Base-by-base conservation (phyloP, 2,888 invertebrate species). In the Conchocele bisecta region DNA sequence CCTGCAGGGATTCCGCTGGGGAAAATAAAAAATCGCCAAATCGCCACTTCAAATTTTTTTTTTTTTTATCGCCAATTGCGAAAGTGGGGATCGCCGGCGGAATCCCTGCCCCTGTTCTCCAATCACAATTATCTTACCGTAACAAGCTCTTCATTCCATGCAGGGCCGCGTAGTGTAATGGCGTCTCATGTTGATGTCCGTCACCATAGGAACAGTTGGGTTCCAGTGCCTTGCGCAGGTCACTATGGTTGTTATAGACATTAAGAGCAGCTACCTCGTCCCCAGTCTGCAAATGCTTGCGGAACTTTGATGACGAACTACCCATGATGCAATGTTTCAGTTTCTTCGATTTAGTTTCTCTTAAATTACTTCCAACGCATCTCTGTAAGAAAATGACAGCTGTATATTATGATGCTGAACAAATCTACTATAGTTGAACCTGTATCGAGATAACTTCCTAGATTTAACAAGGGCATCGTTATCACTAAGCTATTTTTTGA, bases 181-280 rank as follows among this genome's bases (percentile, higher is more conserved):
- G 93, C 29, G 94, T 94, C 89, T 94, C 94, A 89, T 94, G 94
- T 76, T 93, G 93, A 86, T 94, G 93, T 75, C 93, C 92, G 84
- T 94, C 94, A 6, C 94, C 94, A 86, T 94, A 94, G 75, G 94
- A 94, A 68, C 93, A 91, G 89, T 94, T 94, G 1, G 94, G 94
- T 87, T 94, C 94, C 44, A 94, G 91, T 75, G 92, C 93, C 85
- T 93, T 94, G 71, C 93, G 92, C 73, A 94, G 90, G 83, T 94
- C 94, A 28, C 93, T 93, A 88, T 93, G 89, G 88, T 93, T 93
- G 86, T 94, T 93, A 87, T 94, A 94, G 77, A 93, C 91, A 87
- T 94, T 94, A 92, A 94, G 93, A 20, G 94, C 94, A 57, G 94
- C 94, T 86, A 94, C 94, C 89, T 94, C 94, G 88, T 94, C 94